Conservation (phyloP, 37 sponge, comb jelly and placozoan genomes). For the Tethya wilhelma region DNA sequence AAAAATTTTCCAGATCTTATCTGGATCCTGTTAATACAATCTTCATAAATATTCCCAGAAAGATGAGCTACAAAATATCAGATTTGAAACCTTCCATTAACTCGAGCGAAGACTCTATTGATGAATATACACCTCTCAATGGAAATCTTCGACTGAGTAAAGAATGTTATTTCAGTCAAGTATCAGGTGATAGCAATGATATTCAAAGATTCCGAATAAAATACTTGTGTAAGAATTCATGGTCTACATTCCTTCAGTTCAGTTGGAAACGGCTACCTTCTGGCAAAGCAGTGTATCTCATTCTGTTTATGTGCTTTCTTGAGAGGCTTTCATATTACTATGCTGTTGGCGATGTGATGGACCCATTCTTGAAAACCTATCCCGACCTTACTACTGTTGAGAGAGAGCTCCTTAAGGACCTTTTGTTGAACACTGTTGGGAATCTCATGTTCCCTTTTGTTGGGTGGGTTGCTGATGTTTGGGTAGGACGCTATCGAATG, state of each 20-base stretch:
- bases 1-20: too few species aligned
- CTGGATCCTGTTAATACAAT: too few species aligned
- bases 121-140: too few species aligned
- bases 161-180: too few species aligned
- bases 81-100: too few species aligned
- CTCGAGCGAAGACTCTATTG: too few species aligned
- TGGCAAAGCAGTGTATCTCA: conserved; percentile 5
- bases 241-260: background rate
- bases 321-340: conserved; percentile 12
- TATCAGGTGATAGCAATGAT: too few species aligned
- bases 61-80: too few species aligned
- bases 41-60: too few species aligned
- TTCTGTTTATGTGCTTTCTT: conserved; percentile 4
- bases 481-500: conserved; percentile 2
- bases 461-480: conserved; percentile 26
- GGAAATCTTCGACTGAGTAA: too few species aligned
- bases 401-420: background rate
- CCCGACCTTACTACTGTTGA: too few species aligned
- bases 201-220: background rate
- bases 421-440: background rate
- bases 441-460: conserved; percentile 10
- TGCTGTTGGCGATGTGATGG: background rate
- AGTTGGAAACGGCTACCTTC: background rate
- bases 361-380: background rate
- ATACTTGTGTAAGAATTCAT: background rate